A percentile compares a stretch with the other conserved stretches of the same genome.
Evolutionary conservation across 2,797 vertebrate species (phyloP).

Genomic region (Clarias pachynema): DNA sequence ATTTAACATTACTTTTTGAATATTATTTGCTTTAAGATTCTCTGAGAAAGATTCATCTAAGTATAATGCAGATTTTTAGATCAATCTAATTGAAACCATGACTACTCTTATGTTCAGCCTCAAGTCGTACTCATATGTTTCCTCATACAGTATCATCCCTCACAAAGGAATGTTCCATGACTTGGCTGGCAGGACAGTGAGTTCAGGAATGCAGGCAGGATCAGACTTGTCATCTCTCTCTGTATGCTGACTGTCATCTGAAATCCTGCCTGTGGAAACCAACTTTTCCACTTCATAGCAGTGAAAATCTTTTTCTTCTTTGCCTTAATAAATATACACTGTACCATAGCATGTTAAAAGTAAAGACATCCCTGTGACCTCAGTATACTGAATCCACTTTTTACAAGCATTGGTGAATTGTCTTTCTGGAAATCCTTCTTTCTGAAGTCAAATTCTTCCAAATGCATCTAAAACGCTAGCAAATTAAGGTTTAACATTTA

Average conservation of each 20-base stretch:
- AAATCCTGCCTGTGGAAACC: slow-evolving; percentile 58
- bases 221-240: slow-evolving; percentile 69
- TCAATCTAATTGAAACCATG: not conserved
- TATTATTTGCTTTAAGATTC: not conserved
- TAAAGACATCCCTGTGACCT: not conserved
- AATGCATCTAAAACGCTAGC: not conserved
- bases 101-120: not conserved
- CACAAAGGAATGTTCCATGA: slow-evolving; percentile 79
- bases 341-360: not conserved
- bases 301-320: slow-evolving; percentile 10
- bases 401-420: not conserved
- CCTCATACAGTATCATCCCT: slow-evolving; percentile 16
- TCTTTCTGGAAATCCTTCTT: not conserved
- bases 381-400: not conserved
- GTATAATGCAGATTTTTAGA: not conserved
- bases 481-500: not conserved
- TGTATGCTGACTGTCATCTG: slow-evolving; percentile 65
- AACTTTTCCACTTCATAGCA: slow-evolving; percentile 15
- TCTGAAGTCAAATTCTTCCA: not conserved
- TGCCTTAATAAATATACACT: slow-evolving; percentile 18
- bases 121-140: not conserved
- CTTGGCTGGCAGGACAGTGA: slow-evolving; percentile 68
- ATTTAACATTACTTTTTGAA: not conserved
- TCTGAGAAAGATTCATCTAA: not conserved
- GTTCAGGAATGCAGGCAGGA: slow-evolving; percentile 88